These are phyloP conservation scores for Scaptomyza graminum DNA, from an alignment of 1,140 invertebrate genomes.

Conservation along the genomic window DNA sequence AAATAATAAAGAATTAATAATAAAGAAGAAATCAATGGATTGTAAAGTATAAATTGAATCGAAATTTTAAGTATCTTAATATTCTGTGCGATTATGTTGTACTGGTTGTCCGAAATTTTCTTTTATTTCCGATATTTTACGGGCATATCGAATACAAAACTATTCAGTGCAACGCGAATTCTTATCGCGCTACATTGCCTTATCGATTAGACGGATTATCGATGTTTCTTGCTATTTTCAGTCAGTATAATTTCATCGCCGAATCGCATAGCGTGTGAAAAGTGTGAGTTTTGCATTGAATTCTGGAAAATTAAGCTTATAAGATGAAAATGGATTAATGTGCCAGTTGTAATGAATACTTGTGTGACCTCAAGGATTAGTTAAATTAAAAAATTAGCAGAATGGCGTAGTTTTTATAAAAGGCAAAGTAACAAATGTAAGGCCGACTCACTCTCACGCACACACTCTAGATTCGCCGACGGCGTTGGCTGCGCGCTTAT, in stretches of 20 bases:
- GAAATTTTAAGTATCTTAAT: background rate
- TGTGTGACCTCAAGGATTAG: conserved; percentile 9
- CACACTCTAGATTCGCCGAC: conserved; percentile 48
- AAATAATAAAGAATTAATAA: too few relatives aligned
- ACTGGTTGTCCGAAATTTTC: background rate
- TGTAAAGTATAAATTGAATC: background rate
- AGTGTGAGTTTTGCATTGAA: conserved; percentile 55
- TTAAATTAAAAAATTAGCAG: background rate
- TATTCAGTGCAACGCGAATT: background rate
- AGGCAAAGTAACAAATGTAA: conserved; percentile 30
- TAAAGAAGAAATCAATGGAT: too few relatives aligned
- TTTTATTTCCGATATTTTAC: background rate
- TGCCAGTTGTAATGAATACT: conserved; percentile 4
- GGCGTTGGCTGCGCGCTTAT: conserved; percentile 56
- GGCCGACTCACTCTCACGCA: conserved; percentile 41
- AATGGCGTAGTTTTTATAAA: conserved; percentile 19
- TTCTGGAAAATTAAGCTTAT: conserved; percentile 29
- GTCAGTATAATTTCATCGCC: conserved; percentile 57
- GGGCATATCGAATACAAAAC: background rate
- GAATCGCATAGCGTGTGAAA: conserved; percentile 54
- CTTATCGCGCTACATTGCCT: background rate
- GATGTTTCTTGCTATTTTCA: conserved; percentile 9
- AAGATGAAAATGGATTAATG: conserved; percentile 15
- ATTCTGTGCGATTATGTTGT: background rate
- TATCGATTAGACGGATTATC: conserved; percentile 10